Evolutionary conservation across 1,140 invertebrate genomes (phyloP).

Genomic region (Drosophila varians): DNA sequence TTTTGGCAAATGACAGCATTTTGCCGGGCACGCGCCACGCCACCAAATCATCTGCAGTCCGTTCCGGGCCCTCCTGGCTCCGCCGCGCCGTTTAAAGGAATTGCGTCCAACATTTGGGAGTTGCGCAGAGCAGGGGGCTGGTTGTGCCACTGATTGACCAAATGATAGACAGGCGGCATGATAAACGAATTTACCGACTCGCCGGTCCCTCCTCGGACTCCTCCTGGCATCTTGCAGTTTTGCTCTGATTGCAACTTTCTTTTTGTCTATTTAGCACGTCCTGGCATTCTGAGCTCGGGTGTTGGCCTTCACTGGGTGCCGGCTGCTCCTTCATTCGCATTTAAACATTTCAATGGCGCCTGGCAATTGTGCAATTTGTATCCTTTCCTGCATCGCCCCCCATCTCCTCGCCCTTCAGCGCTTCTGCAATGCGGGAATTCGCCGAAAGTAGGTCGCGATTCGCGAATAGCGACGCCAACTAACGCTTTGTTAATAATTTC

Average conservation of each 20-base stretch:
- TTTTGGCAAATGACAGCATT: conserved; percentile 71
- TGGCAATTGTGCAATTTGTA: conserved; percentile 62
- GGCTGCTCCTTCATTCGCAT: conserved; percentile 1
- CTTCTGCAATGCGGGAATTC: not conserved
- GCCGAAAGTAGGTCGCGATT: conserved; percentile 35
- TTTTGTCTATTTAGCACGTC: conserved; percentile 70
- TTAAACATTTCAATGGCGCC: conserved; percentile 58
- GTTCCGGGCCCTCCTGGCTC: not conserved
- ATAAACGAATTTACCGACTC: conserved; percentile 16
- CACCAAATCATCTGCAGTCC: conserved; percentile 73
- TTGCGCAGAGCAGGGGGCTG: conserved; percentile 36
- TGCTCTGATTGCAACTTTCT: conserved; percentile 69
- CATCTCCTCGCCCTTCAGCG: conserved; percentile 1
- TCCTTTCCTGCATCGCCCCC: conserved; percentile 28
- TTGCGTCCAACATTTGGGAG: conserved; percentile 72
- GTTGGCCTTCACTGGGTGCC: conserved; percentile 1
- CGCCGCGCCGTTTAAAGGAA: conserved; percentile 37
- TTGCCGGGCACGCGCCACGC: conserved; percentile 76
- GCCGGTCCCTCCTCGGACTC: not conserved
- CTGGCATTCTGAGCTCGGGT: conserved; percentile 20
- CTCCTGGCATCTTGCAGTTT: conserved; percentile 58
- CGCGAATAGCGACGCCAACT: not conserved
- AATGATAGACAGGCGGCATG: conserved; percentile 68
- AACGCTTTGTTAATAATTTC: conserved; percentile 42
- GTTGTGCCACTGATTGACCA: conserved; percentile 68